These are phyloP conservation scores for Sebastiscus tertius DNA, from an alignment of 2,797 vertebrate genomes.

Conservation along the genomic window DNA sequence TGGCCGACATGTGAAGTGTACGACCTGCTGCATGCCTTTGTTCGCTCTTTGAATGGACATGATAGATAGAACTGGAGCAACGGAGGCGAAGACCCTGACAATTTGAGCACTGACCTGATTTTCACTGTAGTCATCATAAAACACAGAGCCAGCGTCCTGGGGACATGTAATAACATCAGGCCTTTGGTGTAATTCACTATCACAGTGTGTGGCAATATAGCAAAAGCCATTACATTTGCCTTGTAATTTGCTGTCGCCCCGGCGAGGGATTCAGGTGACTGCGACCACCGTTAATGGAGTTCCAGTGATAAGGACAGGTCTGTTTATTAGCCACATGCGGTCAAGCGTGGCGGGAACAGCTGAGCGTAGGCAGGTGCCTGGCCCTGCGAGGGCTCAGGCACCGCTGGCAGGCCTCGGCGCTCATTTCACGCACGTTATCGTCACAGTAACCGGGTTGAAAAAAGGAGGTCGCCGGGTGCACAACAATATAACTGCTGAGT, in stretches of 20 bases:
- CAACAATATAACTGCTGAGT: slow-evolving; percentile 76
- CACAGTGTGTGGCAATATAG: slow-evolving; percentile 75
- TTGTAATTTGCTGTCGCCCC: slow-evolving; percentile 75
- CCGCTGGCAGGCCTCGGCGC: slow-evolving; percentile 72
- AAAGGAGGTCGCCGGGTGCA: slow-evolving; percentile 71
- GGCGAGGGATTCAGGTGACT: slow-evolving; percentile 74
- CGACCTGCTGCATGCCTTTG: slow-evolving; percentile 70
- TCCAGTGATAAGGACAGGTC: slow-evolving; percentile 80
- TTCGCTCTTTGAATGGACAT: slow-evolving; percentile 68
- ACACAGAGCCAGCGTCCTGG: slow-evolving; percentile 73
- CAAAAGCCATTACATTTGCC: slow-evolving; percentile 80
- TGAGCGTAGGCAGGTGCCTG: slow-evolving; percentile 81
- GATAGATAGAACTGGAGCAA: slow-evolving; percentile 76
- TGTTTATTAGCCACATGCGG: slow-evolving; percentile 80
- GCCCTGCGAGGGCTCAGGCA: slow-evolving; percentile 67
- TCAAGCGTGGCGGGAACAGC: slow-evolving; percentile 80
- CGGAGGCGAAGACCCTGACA: slow-evolving; percentile 70
- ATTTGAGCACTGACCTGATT: slow-evolving; percentile 81
- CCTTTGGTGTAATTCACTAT: slow-evolving; percentile 80
- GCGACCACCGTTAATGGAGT: slow-evolving; percentile 78
- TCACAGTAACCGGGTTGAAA: slow-evolving; percentile 61
- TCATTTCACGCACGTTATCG: slow-evolving; percentile 84
- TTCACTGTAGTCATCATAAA: slow-evolving; percentile 82
- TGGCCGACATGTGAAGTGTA: slow-evolving; percentile 41
- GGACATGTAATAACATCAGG: slow-evolving; percentile 77